phyloP scores from a whole-genome alignment of 1,140 invertebrate genomes.

The Eueides isabella region DNA sequence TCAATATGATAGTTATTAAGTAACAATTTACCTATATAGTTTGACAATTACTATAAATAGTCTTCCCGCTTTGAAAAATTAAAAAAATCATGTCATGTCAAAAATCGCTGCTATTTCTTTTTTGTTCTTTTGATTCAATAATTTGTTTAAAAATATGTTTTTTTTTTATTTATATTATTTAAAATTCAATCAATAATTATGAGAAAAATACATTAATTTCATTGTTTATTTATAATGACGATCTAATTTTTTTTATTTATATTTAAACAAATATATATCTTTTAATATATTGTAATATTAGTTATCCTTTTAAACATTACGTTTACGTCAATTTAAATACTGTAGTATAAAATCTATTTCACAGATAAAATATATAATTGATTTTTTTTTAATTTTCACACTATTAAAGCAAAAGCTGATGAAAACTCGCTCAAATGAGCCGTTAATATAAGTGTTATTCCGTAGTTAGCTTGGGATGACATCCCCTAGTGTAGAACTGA shows the following conservation, averaged over 20 bases:
- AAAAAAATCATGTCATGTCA: neutral
- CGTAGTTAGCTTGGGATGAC: conserved; percentile 65
- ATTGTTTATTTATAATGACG: too few relatives aligned
- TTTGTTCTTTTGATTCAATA: too few relatives aligned
- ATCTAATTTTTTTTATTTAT: neutral
- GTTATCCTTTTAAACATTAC: too few relatives aligned
- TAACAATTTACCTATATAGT: too few relatives aligned
- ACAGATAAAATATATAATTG: conserved; percentile 5
- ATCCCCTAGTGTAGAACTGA: conserved; percentile 67
- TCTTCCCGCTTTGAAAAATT: neutral
- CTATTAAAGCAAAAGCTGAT: conserved; percentile 13
- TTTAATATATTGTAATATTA: too few relatives aligned
- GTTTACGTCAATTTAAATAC: neutral
- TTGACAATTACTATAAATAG: neutral
- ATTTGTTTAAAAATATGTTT: too few relatives aligned
- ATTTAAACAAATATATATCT: too few relatives aligned
- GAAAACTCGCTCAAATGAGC: conserved; percentile 52
- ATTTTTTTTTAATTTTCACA: neutral
- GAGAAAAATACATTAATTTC: too few relatives aligned
- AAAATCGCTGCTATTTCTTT: too few relatives aligned
- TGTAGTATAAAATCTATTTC: neutral
- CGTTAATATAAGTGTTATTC: conserved; percentile 51
- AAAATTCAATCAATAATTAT: too few relatives aligned
- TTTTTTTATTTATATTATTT: too few relatives aligned
- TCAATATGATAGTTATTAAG: too few relatives aligned